These are phyloP conservation scores for Dendrolimus punctatus DNA, from an alignment of 1,140 invertebrate species.

Conservation along the genomic window DNA sequence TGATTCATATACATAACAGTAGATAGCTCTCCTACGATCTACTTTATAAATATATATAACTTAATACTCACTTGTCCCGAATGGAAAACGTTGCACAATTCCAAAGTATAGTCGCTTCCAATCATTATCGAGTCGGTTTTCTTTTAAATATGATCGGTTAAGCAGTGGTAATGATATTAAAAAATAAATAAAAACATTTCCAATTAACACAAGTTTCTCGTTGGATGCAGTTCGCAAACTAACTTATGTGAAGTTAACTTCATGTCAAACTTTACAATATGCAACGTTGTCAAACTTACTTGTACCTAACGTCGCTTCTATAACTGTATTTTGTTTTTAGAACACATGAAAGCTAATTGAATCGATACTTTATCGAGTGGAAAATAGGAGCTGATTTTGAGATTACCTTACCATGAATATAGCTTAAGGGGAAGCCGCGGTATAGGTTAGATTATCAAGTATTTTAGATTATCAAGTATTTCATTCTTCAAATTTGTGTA, in stretches of 20 bases:
- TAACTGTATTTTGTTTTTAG: slow-evolving; percentile 37
- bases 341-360: slow-evolving; percentile 2
- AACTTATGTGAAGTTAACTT: slow-evolving; percentile 36
- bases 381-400: slow-evolving; percentile 10
- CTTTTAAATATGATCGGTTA: slow-evolving; percentile 3
- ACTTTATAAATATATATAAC: neutral
- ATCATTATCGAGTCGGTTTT: slow-evolving; percentile 74
- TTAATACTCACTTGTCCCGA: slow-evolving; percentile 82
- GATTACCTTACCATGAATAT: too few relatives aligned
- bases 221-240: slow-evolving; percentile 27
- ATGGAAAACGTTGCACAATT: slow-evolving; percentile 91
- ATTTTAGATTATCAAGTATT: too few relatives aligned
- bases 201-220: slow-evolving; percentile 28
- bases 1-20: too few relatives aligned
- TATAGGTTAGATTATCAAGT: too few relatives aligned
- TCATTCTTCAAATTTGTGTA: too few relatives aligned
- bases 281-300: slow-evolving; percentile 44
- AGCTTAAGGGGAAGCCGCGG: too few relatives aligned
- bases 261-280: slow-evolving; percentile 22
- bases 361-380: slow-evolving; percentile 9
- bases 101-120: slow-evolving; percentile 86
- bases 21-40: neutral
- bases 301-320: slow-evolving; percentile 33
- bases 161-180: slow-evolving; percentile 1
- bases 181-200: slow-evolving; percentile 4